Base-by-base conservation (phyloP, 2,888 invertebrate species). In the Pedicia rivosa region DNA sequence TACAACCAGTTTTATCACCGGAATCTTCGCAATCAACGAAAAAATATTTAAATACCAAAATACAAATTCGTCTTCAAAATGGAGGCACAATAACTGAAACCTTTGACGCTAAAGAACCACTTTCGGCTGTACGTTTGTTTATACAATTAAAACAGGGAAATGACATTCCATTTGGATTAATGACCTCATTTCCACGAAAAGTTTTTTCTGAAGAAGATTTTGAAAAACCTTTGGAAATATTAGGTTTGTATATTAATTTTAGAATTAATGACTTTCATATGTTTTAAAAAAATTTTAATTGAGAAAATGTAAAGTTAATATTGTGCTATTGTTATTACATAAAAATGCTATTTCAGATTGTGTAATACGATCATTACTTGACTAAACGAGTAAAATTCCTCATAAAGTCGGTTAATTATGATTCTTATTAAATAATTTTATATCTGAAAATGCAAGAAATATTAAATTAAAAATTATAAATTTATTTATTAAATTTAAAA, bases 161-260 rank as follows among this genome's bases (percentile, higher is more conserved):
- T 28, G 79, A 83, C 49, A 70, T 70, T 8, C 63, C 65, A 1
- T 91, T 94, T 61, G 75, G 76, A 37, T 63, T 95, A 46, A 88
- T 94, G 80, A 92, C 90, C 3, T 78, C 74, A 51, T 95, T 90
- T 64, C 94, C 95, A 8, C 78, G 76, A 51, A 88, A 83, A 63
- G 73, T 90, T 36, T 95, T 91, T 55, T 66, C 70, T 2, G 69
- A 66, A 10, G 88, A 88, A 3, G 95, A 95, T 55, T 94, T 86
- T 61, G 81, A 86, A 40, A 81, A 78, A 53, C 87, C 94, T 1
- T 63, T 95, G 46, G 80, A 79, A 47, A 67, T 74, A 44, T 66
- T 95, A 74, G 35, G 35, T 35, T 26, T n/a, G n/a, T n/a, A n/a
- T n/a, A n/a, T n/a, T n/a, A n/a, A n/a, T n/a, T n/a, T n/a, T n/a